Evolutionary conservation across 2,113 vertebrate species (phyloP).

Genomic region (Tachysurus vachellii): DNA sequence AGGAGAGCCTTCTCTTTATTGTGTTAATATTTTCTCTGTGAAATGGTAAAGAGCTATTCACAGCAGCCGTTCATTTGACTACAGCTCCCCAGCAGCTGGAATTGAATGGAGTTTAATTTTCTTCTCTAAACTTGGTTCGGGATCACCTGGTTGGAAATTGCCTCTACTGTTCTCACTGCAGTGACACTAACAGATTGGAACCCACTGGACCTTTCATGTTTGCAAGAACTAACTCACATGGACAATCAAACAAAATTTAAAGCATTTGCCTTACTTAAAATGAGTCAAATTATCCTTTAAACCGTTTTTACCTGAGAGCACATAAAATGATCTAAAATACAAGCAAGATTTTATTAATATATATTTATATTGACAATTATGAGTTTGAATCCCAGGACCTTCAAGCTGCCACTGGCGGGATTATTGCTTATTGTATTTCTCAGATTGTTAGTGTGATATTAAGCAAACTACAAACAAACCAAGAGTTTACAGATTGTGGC

Average conservation of each 20-base stretch:
- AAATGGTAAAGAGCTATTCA: slow-evolving; percentile 46
- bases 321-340: too few relatives aligned
- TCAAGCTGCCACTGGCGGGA: too few relatives aligned
- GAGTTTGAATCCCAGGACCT: too few relatives aligned
- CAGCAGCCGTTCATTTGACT: slow-evolving; percentile 63
- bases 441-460: not conserved
- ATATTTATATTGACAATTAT: too few relatives aligned
- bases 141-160: slow-evolving; percentile 78
- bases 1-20: slow-evolving; percentile 50
- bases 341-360: too few relatives aligned
- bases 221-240: not conserved
- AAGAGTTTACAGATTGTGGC: not conserved
- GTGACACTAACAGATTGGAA: slow-evolving; percentile 29
- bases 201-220: not conserved
- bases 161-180: slow-evolving; percentile 67
- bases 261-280: not conserved
- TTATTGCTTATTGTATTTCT: too few relatives aligned
- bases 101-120: slow-evolving; percentile 67
- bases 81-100: slow-evolving; percentile 57
- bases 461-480: not conserved
- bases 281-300: too few relatives aligned
- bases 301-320: too few relatives aligned
- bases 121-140: slow-evolving; percentile 66
- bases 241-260: not conserved
- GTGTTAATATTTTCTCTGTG: slow-evolving; percentile 56